Evolutionary conservation across 1,140 invertebrate genomes (phyloP), one percentile per base, ranked within the genome.

Genomic region (Physella acuta): DNA sequence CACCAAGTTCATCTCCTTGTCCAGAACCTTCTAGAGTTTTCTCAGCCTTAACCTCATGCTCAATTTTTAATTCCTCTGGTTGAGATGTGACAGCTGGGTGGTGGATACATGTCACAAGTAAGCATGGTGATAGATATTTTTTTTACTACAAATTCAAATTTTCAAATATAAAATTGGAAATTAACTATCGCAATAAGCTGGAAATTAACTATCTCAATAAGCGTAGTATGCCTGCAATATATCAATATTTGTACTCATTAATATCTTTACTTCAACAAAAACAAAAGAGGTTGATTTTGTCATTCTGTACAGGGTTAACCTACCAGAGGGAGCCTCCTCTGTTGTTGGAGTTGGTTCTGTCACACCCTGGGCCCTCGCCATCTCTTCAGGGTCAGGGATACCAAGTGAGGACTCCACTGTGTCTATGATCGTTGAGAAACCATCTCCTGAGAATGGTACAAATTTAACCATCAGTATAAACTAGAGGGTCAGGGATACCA

Each of bases 401-500:
- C 91, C 92, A 55, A 94, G 90, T 44, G 89, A 88, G 39, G 82
- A 79, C 75, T 88, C 87, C 34, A 88, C 84, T 56, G 89, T 89
- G 85, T 93, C 92, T 68, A 94, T 81, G 17, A 94, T 90, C 55
- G 90, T 91, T 72, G 86, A 88, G 14, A 94, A 81, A 26, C 91
- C 90, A 76, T 91, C 91, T 71, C 90, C 85, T 86, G 49, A 56
- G 30, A n/a, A n/a, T n/a, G n/a, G 31, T 59, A 31, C n/a, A 30
- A 39, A 30, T 34, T 16, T 73, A 26, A 11, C 26, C 73, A 39
- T 67, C 85, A 0, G 89, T 91, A 56, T 94, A 78, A 78, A 92
- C 90, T 79, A 90, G 89, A 20, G 92, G 91, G 79, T 92, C 88
- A 30, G 92, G 91, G 8, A 89, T 89, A 31, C 91, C 92, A 55